Base-by-base conservation (phyloP, 2,797 vertebrate genomes). In the Phrynocephalus vlangalii region DNA sequence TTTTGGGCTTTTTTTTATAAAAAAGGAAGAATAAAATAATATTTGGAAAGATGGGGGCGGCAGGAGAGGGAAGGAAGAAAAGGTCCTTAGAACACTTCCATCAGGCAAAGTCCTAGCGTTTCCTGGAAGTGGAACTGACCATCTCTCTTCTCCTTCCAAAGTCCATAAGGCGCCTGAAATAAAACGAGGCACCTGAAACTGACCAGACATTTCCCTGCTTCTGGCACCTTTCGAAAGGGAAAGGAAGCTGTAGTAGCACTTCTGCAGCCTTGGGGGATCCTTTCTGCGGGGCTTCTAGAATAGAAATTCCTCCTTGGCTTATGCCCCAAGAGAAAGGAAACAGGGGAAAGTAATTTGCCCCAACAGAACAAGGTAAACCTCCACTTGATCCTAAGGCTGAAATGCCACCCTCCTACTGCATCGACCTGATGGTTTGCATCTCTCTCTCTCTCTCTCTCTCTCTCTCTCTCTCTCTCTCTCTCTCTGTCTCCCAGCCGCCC, bases 51-150 rank as follows among this genome's bases (percentile, higher is more conserved):
- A 91, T 87, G 26, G n/a, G 6, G 70, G 30, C 9, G 70, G 30
- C 16, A 38, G 75, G 88, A 44, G 91, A 87, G 85, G 67, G 78
- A 83, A 91, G 89, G 18, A 0, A 24, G 77, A 48, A 71, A 20
- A 88, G 92, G 89, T 86, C 84, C 92, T 91, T 92, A 91, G 92
- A 94, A 93, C 79, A 63, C 91, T 93, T 87, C 92, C 91, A 89
- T 72, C 82, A 89, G 93, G 90, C 87, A 91, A 94, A 81, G 91
- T 96, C 71, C 20, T 95, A 94, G 94, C 95, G 95, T 94, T 94
- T 95, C 95, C 92, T 95, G 92, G 82, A 91, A 95, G 94, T 30
- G 90, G 93, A 91, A 93, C 86, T 90, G 93, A 87, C 94, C 93
- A 90, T 60, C 68, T 72, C 60, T 11, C 6, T n/a, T 4, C 24